These are phyloP conservation scores for Daubentonia madagascariensis DNA, from an alignment of 2,113 vertebrate species.

Conservation along the genomic window DNA sequence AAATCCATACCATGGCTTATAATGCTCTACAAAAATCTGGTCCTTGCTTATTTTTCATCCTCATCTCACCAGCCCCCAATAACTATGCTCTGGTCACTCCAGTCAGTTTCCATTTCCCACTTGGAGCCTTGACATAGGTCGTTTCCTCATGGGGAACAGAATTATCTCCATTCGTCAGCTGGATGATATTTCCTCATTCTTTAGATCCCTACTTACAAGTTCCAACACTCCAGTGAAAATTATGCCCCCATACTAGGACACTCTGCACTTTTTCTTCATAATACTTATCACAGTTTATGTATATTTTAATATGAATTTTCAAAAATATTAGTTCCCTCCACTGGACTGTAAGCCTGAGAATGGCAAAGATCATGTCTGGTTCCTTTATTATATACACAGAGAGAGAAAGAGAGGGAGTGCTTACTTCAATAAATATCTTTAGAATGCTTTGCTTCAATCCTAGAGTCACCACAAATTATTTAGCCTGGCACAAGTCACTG, in stretches of 20 bases:
- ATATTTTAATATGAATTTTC: not conserved
- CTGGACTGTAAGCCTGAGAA: not conserved
- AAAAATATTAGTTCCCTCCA: not conserved
- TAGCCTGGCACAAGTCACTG: not conserved
- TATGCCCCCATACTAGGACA: not conserved
- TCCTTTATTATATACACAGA: not conserved
- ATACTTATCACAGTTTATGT: not conserved
- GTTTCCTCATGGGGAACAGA: not conserved
- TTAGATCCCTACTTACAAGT: not conserved
- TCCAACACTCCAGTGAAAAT: not conserved
- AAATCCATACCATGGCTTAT: not conserved
- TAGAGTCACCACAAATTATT: not conserved
- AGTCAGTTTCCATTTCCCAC: not conserved
- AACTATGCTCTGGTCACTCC: not conserved
- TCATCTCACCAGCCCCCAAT: not conserved
- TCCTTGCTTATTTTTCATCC: not conserved
- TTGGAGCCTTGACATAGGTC: not conserved
- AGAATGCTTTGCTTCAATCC: not conserved
- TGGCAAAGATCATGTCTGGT: not conserved
- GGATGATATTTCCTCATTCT: not conserved
- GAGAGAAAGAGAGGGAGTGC: not conserved
- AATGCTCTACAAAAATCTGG: conserved; percentile 8
- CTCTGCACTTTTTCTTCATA: not conserved
- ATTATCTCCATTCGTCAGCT: not conserved
- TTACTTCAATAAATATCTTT: not conserved